Evolutionary conservation across 2,888 invertebrate genomes (phyloP).

Genomic region (Cryptosula pallasiana): DNA sequence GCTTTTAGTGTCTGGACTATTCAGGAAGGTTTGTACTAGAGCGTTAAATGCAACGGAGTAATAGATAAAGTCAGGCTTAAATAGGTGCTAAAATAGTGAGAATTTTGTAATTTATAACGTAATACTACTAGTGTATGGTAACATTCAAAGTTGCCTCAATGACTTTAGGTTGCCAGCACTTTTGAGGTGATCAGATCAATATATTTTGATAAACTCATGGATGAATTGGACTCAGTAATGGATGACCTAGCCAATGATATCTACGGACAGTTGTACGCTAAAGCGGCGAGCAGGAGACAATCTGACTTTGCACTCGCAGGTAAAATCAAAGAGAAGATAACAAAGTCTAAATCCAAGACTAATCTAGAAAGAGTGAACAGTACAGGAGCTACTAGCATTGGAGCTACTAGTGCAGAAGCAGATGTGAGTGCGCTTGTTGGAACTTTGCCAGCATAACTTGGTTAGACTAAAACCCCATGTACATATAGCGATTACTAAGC

Average conservation of each 20-base stretch:
- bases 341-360: background rate
- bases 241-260: conserved; percentile 16
- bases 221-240: conserved; percentile 3
- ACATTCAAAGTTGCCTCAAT: no score
- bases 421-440: background rate
- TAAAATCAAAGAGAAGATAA: conserved; percentile 13
- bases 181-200: conserved; percentile 18
- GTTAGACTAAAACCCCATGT: no score
- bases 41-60: no score
- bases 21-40: conserved; percentile 40
- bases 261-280: background rate
- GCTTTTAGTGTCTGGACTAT: conserved; percentile 41
- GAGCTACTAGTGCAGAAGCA: background rate
- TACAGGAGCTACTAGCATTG: background rate
- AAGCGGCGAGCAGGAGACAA: background rate
- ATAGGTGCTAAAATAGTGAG: no score
- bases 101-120: no score
- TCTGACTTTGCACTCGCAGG: conserved; percentile 13
- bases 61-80: no score
- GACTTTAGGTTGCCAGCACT: background rate
- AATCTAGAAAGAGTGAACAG: background rate
- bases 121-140: no score
- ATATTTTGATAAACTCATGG: conserved; percentile 14
- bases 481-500: no score
- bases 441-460: no score